phyloP scores from a whole-genome alignment of 2,113 vertebrate genomes.

The Excalfactoria chinensis region DNA sequence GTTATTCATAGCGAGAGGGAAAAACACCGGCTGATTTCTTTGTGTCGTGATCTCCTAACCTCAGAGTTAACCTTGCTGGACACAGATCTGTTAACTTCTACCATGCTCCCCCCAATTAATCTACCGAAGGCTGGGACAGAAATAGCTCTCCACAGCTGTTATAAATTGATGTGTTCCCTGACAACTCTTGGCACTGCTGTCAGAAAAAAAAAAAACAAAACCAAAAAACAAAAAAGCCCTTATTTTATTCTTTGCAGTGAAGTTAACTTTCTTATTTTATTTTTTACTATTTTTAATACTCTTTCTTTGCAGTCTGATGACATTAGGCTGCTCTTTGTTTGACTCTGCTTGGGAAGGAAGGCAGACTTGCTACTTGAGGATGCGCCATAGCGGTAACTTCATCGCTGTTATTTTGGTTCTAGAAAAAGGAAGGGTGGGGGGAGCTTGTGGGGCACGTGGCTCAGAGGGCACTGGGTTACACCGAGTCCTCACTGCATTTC shows the following conservation, averaged over 20 bases:
- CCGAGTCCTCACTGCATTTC: accelerated
- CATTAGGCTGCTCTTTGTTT: neutral
- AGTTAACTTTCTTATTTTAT: neutral
- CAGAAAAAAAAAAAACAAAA: neutral
- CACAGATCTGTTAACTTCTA: conserved; percentile 52
- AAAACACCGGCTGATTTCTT: conserved; percentile 43
- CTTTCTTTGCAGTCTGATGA: neutral
- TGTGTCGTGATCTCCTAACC: conserved; percentile 54
- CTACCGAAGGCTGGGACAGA: conserved; percentile 30
- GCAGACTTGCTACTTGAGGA: neutral
- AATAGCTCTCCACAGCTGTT: conserved; percentile 63
- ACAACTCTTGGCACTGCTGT: neutral
- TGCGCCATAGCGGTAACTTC: neutral
- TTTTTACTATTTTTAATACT: conserved; percentile 24
- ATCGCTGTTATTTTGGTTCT: neutral
- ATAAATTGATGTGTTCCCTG: conserved; percentile 29
- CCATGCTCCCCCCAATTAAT: conserved; percentile 24
- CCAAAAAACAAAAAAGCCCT: neutral
- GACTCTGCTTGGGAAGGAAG: conserved; percentile 44
- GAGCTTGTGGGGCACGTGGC: neutral
- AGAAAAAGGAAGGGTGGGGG: conserved; percentile 37
- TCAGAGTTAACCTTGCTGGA: conserved; percentile 58
- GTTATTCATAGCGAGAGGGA: conserved; percentile 17
- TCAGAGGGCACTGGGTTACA: neutral
- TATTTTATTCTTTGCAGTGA: conserved; percentile 30